phyloP scores from a whole-genome alignment of 1,140 invertebrate genomes.

The Oncopodura yosiiana region DNA sequence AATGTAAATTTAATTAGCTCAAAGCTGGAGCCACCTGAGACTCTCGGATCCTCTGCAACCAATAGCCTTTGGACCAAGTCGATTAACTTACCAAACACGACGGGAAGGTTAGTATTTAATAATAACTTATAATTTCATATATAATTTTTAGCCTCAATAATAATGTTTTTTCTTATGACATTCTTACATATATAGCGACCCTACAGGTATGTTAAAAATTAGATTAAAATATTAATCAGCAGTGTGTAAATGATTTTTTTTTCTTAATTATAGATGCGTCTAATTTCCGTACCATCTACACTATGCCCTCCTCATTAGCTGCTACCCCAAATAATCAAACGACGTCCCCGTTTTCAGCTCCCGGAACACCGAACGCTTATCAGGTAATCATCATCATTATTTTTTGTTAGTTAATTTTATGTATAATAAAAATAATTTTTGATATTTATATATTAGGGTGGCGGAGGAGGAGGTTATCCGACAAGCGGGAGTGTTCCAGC shows the following conservation, averaged over 20 bases:
- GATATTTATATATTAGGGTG: conserved; percentile 13
- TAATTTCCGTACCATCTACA: no score
- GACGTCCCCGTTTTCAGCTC: conserved; percentile 34
- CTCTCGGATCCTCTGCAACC: conserved; percentile 33
- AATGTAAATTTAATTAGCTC: no score
- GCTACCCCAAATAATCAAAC: conserved; percentile 36
- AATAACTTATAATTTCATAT: no score
- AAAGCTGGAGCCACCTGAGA: conserved; percentile 36
- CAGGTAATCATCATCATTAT: conserved; percentile 10
- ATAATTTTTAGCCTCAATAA: no score
- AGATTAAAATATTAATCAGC: background rate
- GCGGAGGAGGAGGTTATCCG: conserved; percentile 31
- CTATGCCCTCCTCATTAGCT: conserved; percentile 33
- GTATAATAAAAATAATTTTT: conserved; percentile 1
- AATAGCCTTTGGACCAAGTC: conserved; percentile 36
- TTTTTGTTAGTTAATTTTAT: background rate
- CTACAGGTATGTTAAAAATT: conserved; percentile 32
- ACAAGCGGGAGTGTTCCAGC: conserved; percentile 32
- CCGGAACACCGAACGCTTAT: conserved; percentile 33
- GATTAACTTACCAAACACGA: conserved; percentile 35
- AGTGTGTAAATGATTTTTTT: background rate
- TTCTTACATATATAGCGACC: no score
- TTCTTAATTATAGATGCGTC: background rate
- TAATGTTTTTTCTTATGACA: no score
- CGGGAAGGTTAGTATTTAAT: no score